A percentile compares a stretch with the other conserved stretches of the same genome.
Evolutionary conservation across 2,888 invertebrate species (phyloP).

Genomic region (Globia sparganii): DNA sequence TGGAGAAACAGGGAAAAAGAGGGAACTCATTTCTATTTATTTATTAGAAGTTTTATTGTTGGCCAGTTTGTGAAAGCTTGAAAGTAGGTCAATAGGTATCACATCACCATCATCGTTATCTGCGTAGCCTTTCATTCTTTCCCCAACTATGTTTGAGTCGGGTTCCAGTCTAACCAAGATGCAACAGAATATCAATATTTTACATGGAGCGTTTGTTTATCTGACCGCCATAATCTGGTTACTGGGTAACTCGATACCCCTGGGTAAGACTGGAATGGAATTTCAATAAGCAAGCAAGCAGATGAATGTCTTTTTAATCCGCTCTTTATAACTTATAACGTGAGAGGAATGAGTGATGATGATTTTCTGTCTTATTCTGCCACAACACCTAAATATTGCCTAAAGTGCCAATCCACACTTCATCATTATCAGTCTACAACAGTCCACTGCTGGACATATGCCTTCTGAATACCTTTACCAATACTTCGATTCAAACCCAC

Average conservation of each 20-base stretch:
- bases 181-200: background rate
- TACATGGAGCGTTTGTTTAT: background rate
- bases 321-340: too few species aligned
- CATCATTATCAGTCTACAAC: too few species aligned
- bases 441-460: too few species aligned
- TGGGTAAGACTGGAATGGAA: background rate
- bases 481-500: too few species aligned
- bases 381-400: too few species aligned
- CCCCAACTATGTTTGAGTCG: background rate
- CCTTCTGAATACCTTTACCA: too few species aligned
- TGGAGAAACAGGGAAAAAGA: background rate
- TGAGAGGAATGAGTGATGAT: too few species aligned
- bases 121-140: background rate
- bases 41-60: background rate
- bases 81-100: background rate
- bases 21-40: background rate
- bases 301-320: too few species aligned
- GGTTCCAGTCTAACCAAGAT: background rate
- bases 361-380: too few species aligned
- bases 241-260: background rate
- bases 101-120: background rate
- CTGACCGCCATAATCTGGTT: background rate
- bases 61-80: background rate
- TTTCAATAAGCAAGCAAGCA: too few species aligned
- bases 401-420: too few species aligned